Conservation (phyloP, 1,140 invertebrate species). For the Popillia japonica region DNA sequence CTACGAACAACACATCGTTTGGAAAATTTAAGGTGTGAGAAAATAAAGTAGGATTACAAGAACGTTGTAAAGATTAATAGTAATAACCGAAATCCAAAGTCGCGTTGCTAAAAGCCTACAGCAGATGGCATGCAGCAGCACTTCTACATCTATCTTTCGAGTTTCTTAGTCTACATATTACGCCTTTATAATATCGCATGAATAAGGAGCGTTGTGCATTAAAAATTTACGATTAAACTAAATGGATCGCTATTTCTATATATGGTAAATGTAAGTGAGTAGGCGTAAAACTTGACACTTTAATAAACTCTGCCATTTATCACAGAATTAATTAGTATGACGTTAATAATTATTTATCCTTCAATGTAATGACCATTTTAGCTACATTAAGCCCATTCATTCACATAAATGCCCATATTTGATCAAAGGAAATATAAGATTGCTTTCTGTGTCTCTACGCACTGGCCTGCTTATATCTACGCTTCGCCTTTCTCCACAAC, state of each 20-base stretch:
- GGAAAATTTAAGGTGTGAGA: too few relatives aligned
- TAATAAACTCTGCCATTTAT: neutral
- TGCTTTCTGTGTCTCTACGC: neutral
- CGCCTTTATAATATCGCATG: too few relatives aligned
- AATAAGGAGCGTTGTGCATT: too few relatives aligned
- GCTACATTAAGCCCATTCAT: neutral
- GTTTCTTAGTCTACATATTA: too few relatives aligned
- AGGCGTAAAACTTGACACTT: neutral
- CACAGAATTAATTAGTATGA: constrained; percentile 7
- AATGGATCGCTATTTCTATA: neutral
- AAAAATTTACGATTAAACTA: too few relatives aligned
- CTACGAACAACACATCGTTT: too few relatives aligned
- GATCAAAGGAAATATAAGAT: neutral
- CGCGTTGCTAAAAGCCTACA: too few relatives aligned
- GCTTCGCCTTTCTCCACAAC: neutral
- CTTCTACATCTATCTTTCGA: too few relatives aligned
- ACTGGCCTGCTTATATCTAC: neutral
- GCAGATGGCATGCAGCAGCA: too few relatives aligned
- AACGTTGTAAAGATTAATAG: too few relatives aligned
- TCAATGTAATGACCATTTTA: neutral
- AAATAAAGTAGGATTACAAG: too few relatives aligned
- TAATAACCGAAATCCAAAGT: too few relatives aligned
- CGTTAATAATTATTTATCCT: neutral
- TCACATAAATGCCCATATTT: constrained; percentile 17
- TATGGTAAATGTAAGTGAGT: neutral